Evolutionary conservation across 2,797 vertebrate genomes (phyloP), one percentile per base, ranked within the genome.

Genomic region (Sebastes steindachneri): DNA sequence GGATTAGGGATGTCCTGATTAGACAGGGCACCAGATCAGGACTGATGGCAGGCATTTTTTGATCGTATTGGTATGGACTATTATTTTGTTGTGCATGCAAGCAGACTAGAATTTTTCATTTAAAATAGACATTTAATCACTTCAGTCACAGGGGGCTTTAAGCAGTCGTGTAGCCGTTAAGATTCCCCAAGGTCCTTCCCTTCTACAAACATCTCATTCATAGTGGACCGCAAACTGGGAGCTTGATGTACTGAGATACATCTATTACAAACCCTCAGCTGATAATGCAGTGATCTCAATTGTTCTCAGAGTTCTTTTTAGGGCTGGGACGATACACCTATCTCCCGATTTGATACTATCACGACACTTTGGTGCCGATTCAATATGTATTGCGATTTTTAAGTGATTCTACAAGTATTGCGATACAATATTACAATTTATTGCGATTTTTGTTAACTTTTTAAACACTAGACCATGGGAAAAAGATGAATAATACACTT

Each of bases 91-190:
- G 60, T 68, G 19, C 63, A 79, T 74, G 69, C 73, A 74, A 37
- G 48, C 21, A 23, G 31, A 73, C 37, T 25, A 41, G 67, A 59
- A 53, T 62, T 67, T 63, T 75, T 9, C 2, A 64, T 74, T 78
- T 83, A 23, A 74, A 74, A 71, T 45, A 79, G 23, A 83, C 53
- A 54, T 75, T 67, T 68, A 79, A 77, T 81, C 66, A 68, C 62
- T 53, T 74, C 17, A 53, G 74, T 70, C 60, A 76, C 53, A 59
- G 51, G 55, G 51, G 68, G 54, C 23, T 80, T 69, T 37, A n/a
- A 54, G 83, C 26, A 58, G 60, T 53, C 63, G 14, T 64, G 73
- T 68, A 74, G 71, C 74, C 60, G 67, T 74, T 79, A 21, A 74
- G 37, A 70, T 79, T 82, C 76, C 84, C 60, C 28, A 14, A 37